Evolutionary conservation across 2,888 invertebrate genomes (phyloP).

Genomic region (Galerucella nymphaeae): DNA sequence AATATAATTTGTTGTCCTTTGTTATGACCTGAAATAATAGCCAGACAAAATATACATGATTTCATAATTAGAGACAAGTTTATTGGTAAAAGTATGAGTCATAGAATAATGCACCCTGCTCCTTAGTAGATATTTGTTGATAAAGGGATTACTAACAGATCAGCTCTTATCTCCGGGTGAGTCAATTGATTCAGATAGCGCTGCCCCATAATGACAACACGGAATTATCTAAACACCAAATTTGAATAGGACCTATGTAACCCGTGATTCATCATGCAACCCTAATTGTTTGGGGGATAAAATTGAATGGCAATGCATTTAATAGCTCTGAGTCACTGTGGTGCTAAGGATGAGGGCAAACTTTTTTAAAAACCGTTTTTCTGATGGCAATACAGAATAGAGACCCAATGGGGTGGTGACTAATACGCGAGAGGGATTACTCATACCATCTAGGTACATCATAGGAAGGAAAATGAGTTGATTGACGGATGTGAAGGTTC

Average conservation of each 20-base stretch:
- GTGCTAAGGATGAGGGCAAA: slow-evolving; percentile 40
- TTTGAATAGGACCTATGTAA: slow-evolving; percentile 42
- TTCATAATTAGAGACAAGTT: not conserved
- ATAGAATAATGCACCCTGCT: not conserved
- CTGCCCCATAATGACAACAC: slow-evolving; percentile 33
- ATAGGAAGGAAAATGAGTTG: slow-evolving; percentile 30
- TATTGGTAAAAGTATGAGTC: not conserved
- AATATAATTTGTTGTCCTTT: no score
- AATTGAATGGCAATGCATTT: slow-evolving; percentile 42
- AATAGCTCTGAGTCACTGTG: slow-evolving; percentile 39
- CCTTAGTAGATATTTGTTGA: slow-evolving; percentile 1
- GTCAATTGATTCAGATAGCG: slow-evolving; percentile 33
- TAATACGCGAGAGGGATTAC: slow-evolving; percentile 36
- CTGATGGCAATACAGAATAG: slow-evolving; percentile 33
- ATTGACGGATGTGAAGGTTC: slow-evolving; percentile 23
- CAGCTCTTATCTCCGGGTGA: slow-evolving; percentile 31
- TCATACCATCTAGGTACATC: slow-evolving; percentile 29
- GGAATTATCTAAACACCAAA: slow-evolving; percentile 43
- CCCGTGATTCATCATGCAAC: slow-evolving; percentile 44
- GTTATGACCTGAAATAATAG: no score
- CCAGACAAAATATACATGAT: not conserved
- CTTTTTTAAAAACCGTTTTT: slow-evolving; percentile 41
- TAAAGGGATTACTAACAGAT: slow-evolving; percentile 20
- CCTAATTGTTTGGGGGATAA: slow-evolving; percentile 43
- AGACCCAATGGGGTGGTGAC: slow-evolving; percentile 40